Percentiles rank a stretch among this genome's conserved stretches.
Evolutionary conservation across 2,797 vertebrate species (phyloP).

Genomic region (Fundulus diaphanus): DNA sequence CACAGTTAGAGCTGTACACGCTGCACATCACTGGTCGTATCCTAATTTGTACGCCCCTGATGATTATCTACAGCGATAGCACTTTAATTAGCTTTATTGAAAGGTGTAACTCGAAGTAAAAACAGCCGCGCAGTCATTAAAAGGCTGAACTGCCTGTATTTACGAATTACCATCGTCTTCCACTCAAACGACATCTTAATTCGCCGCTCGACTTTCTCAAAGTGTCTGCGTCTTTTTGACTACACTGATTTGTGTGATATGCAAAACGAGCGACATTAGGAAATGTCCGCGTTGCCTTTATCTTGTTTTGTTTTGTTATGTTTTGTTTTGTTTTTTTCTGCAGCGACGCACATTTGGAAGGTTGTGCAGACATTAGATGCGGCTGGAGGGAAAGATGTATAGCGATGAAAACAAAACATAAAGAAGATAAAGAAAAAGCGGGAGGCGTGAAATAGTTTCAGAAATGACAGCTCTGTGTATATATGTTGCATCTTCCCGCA

Average conservation of each 20-base stretch:
- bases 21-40: not conserved
- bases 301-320: slow-evolving; percentile 20
- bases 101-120: not conserved
- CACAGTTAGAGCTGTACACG: not conserved
- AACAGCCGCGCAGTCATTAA: not conserved
- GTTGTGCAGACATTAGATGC: slow-evolving; percentile 18
- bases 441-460: not conserved
- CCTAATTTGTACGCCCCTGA: slow-evolving; percentile 4
- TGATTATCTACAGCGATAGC: slow-evolving; percentile 5
- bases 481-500: not conserved
- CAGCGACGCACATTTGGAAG: slow-evolving; percentile 40
- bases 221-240: not conserved
- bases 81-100: not conserved
- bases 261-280: not conserved
- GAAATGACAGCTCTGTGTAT: not conserved
- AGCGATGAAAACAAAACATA: slow-evolving; percentile 12
- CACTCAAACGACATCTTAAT: not conserved
- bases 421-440: not conserved
- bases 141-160: not conserved
- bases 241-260: not conserved
- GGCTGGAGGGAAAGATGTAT: slow-evolving; percentile 3
- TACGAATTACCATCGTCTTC: not conserved
- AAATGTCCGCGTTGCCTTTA: not conserved
- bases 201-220: not conserved
- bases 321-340: slow-evolving; percentile 35